Evolutionary conservation across 30 jellyfish, hydroid and myxozoan genomes (phyloP).

Genomic region (Pelagia noctiluca): DNA sequence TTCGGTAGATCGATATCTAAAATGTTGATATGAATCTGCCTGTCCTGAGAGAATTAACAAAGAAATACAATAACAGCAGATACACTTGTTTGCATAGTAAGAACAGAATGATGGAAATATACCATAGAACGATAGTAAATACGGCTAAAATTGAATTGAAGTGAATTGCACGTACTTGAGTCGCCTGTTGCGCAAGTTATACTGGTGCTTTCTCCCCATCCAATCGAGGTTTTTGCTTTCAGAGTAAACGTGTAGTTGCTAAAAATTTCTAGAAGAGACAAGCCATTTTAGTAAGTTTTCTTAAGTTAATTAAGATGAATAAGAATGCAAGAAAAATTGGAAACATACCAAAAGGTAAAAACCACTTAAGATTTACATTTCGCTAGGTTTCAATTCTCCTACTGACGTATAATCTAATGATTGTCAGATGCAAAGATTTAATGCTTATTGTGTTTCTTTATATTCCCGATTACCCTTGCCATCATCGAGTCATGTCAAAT

Average conservation of each 20-base stretch:
- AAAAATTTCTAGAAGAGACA: slow-evolving; percentile 15
- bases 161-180: neutral
- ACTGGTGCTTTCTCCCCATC: slow-evolving; percentile 26
- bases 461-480: too few species aligned
- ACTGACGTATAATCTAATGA: neutral
- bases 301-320: slow-evolving; percentile 19
- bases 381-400: neutral
- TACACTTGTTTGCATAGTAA: neutral
- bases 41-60: neutral
- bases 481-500: too few species aligned
- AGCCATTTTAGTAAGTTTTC: neutral
- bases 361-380: neutral
- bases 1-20: neutral
- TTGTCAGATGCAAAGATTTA: neutral
- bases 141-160: neutral
- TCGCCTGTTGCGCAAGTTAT: slow-evolving; percentile 9
- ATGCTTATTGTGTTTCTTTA: neutral
- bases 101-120: neutral
- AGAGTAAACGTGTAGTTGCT: slow-evolving; percentile 28
- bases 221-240: slow-evolving; percentile 35
- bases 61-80: slow-evolving; percentile 11
- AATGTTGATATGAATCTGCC: neutral
- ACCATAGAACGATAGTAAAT: neutral
- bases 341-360: too few species aligned
- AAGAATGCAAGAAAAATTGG: too few species aligned